Evolutionary conservation across 2,888 invertebrate genomes (phyloP).

Genomic region (Mellilla xanthometata): DNA sequence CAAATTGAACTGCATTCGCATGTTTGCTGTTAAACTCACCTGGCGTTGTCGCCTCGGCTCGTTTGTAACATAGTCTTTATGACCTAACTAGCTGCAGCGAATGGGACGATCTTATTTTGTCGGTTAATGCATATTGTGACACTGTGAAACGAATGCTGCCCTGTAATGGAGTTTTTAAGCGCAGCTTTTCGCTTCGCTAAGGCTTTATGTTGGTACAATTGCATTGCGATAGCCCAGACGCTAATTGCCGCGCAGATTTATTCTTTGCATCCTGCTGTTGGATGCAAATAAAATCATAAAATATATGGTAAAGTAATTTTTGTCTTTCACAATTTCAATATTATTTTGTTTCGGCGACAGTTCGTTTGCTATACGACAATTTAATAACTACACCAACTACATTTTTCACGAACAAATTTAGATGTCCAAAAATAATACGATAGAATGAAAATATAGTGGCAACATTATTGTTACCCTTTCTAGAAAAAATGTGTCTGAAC

Average conservation of each 20-base stretch:
- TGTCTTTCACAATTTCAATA: too few relatives aligned
- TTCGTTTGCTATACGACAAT: too few relatives aligned
- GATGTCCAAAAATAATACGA: too few relatives aligned
- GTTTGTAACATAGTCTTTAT: constrained; percentile 76
- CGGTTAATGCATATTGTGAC: constrained; percentile 75
- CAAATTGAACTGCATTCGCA: constrained; percentile 4
- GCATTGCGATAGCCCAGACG: constrained; percentile 56
- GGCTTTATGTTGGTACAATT: constrained; percentile 61
- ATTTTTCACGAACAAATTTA: too few relatives aligned
- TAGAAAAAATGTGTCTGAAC: too few relatives aligned
- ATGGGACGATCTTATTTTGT: constrained; percentile 69
- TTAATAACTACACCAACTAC: too few relatives aligned
- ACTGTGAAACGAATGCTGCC: constrained; percentile 66
- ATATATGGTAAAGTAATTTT: too few relatives aligned
- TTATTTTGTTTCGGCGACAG: too few relatives aligned
- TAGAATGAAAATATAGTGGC: too few relatives aligned
- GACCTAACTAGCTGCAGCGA: constrained; percentile 65
- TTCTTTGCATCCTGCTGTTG: constrained; percentile 39
- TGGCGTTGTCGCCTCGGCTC: constrained; percentile 40
- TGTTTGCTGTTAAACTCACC: constrained; percentile 58
- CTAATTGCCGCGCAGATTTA: constrained; percentile 53
- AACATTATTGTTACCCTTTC: too few relatives aligned
- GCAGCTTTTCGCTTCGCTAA: constrained; percentile 61
- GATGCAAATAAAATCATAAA: too few relatives aligned
- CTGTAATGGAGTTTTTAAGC: constrained; percentile 72